Evolutionary conservation across 2,113 vertebrate genomes (phyloP).

Genomic region (Channa argus): DNA sequence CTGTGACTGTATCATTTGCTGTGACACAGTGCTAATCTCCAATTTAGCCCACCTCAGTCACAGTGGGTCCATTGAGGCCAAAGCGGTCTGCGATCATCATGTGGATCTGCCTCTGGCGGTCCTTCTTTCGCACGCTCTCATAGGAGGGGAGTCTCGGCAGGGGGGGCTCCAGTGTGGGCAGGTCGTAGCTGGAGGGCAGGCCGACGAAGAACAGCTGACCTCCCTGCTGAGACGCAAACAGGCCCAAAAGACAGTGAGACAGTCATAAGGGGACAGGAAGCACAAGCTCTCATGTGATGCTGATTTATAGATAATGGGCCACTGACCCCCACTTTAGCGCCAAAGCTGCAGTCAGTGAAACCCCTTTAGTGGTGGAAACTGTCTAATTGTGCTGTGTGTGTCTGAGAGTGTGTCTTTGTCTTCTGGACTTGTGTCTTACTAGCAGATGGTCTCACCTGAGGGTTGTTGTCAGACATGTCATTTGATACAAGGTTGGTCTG

Average conservation of each 20-base stretch:
- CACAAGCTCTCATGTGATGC: constrained; percentile 16
- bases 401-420: not conserved
- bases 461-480: constrained; percentile 44
- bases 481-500: constrained; percentile 12
- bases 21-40: constrained; percentile 17
- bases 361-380: not conserved
- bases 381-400: not conserved
- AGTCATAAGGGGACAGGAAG: constrained; percentile 19
- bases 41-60: constrained; percentile 80
- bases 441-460: constrained; percentile 70
- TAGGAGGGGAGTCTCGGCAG: constrained; percentile 84
- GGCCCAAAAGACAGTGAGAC: constrained; percentile 23
- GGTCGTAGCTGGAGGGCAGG: constrained; percentile 82
- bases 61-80: constrained; percentile 83
- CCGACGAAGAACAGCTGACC: constrained; percentile 84
- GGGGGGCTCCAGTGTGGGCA: constrained; percentile 77
- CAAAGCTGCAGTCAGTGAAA: not conserved
- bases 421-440: not conserved
- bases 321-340: not conserved
- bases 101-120: constrained; percentile 87
- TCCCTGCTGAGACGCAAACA: constrained; percentile 53
- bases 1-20: constrained; percentile 34
- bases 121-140: constrained; percentile 86
- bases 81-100: constrained; percentile 87
- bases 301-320: not conserved